phyloP scores from a whole-genome alignment of 2,888 invertebrate species.

The Brachyptera putata region DNA sequence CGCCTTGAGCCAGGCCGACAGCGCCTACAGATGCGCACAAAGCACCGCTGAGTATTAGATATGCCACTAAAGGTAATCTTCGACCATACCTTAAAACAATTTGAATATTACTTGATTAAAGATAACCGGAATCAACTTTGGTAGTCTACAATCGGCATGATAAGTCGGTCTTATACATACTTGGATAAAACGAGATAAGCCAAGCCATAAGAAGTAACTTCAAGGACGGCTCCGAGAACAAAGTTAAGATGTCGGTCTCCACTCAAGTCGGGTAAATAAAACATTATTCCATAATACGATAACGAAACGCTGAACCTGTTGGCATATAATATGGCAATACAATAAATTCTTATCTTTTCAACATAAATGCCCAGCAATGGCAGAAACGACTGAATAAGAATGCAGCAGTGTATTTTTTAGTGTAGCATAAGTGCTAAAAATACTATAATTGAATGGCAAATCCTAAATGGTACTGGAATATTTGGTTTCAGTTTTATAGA shows the following conservation, averaged over 20 bases:
- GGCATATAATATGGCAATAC: no score
- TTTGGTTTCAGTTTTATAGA: no score
- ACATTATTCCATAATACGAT: slow-evolving; percentile 46
- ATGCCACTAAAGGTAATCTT: slow-evolving; percentile 44
- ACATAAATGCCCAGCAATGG: no score
- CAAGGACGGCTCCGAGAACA: slow-evolving; percentile 48
- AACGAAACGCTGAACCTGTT: slow-evolving; percentile 48
- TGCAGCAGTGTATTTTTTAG: no score
- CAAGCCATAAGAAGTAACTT: slow-evolving; percentile 45
- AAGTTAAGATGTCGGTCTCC: slow-evolving; percentile 49
- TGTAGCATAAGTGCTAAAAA: no score
- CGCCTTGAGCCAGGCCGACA: slow-evolving; percentile 34
- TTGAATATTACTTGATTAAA: background rate
- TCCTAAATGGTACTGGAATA: no score
- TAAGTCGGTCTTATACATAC: no score
- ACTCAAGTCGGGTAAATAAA: slow-evolving; percentile 44
- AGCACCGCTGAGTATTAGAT: slow-evolving; percentile 44
- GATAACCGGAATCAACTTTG: background rate
- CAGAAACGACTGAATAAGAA: no score
- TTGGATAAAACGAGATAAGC: slow-evolving; percentile 43
- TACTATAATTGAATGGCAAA: no score
- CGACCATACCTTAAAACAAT: slow-evolving; percentile 41
- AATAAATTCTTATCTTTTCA: no score
- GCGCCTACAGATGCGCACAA: slow-evolving; percentile 44
- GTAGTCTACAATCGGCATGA: background rate